These are phyloP conservation scores for Celastrina argiolus DNA, from an alignment of 2,888 invertebrate species.

Conservation along the genomic window DNA sequence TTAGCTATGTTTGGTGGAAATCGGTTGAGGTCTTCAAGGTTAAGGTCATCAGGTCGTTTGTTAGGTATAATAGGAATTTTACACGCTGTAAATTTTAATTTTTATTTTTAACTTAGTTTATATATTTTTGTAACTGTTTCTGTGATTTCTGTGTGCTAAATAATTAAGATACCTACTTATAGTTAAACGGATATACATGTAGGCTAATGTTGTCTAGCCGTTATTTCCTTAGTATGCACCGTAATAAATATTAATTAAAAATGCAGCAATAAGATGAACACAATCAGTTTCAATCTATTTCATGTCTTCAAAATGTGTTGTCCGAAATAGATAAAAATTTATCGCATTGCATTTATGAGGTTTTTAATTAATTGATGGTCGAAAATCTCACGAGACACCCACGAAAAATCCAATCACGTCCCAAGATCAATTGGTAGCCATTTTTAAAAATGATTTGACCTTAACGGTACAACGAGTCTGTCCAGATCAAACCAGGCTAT, in stretches of 20 bases:
- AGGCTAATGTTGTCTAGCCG: not conserved
- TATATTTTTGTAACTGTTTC: not conserved
- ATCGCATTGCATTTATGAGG: not conserved
- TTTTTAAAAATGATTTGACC: conserved; percentile 19
- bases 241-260: conserved; percentile 4
- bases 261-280: not conserved
- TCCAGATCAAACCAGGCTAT: conserved; percentile 7
- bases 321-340: conserved; percentile 13
- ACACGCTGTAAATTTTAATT: too few species aligned
- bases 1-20: too few species aligned
- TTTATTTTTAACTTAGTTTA: too few species aligned
- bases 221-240: not conserved
- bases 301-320: not conserved
- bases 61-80: too few species aligned
- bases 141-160: not conserved
- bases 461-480: conserved; percentile 22
- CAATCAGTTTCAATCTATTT: not conserved
- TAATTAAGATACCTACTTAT: not conserved
- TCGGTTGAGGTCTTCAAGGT: too few species aligned
- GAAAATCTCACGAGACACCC: conserved; percentile 16
- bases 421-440: conserved; percentile 13
- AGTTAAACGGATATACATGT: not conserved
- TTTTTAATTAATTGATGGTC: conserved; percentile 10
- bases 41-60: too few species aligned
- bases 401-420: conserved; percentile 12